Evolutionary conservation across 37 sponge, comb jelly and placozoan genomes (phyloP).

Genomic region (Eunapius fragilis): DNA sequence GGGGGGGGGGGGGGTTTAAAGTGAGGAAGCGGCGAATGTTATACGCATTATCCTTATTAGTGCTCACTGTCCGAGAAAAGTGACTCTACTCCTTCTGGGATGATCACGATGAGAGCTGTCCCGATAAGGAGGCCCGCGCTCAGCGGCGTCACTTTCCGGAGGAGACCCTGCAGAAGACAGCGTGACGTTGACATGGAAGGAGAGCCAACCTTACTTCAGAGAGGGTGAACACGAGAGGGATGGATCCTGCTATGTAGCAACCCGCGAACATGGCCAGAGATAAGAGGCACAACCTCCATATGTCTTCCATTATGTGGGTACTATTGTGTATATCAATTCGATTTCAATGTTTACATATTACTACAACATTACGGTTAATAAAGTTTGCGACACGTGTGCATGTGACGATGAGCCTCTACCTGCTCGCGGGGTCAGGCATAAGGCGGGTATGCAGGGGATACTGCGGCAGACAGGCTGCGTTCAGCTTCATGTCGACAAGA

Average conservation of each 20-base stretch:
- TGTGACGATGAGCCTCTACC: not conserved
- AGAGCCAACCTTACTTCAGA: conserved; percentile 75
- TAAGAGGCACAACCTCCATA: conserved; percentile 67
- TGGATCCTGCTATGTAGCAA: conserved; percentile 87
- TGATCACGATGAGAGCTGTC: conserved; percentile 97
- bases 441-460: not conserved
- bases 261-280: conserved; percentile 94
- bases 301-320: conserved; percentile 66
- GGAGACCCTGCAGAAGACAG: conserved; percentile 50
- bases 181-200: not conserved
- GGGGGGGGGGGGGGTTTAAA: too few species aligned
- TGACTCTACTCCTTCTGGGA: conserved; percentile 94
- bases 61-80: conserved; percentile 46
- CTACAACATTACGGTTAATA: not conserved
- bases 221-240: conserved; percentile 86
- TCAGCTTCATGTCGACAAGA: not conserved
- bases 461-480: not conserved
- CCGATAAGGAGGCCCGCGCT: conserved; percentile 98
- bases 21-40: not conserved
- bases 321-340: not conserved
- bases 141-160: conserved; percentile 80
- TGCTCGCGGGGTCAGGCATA: not conserved
- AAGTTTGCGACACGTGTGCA: not conserved
- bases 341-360: not conserved
- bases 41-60: not conserved